phyloP scores from a whole-genome alignment of 2,797 vertebrate species.

The Pipistrellus pygmaeus region DNA sequence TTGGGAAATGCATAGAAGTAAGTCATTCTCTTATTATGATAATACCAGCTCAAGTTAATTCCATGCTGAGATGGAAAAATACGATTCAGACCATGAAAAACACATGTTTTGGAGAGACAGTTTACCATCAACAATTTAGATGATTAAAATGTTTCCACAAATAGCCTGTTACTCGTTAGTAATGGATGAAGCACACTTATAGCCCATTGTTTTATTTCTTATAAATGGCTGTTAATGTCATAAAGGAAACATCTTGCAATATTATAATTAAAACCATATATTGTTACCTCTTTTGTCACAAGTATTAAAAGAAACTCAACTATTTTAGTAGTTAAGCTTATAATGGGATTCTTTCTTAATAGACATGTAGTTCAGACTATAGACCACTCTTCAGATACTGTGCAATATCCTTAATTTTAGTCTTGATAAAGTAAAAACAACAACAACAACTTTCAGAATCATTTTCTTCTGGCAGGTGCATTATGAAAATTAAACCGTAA shows the following conservation, averaged over 20 bases:
- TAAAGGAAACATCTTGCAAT: slow-evolving; percentile 70
- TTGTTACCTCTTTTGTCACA: slow-evolving; percentile 84
- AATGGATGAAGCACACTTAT: slow-evolving; percentile 79
- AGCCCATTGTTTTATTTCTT: slow-evolving; percentile 79
- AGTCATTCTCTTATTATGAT: slow-evolving; percentile 79
- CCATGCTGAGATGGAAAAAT: slow-evolving; percentile 86
- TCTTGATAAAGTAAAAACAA: background rate
- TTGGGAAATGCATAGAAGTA: slow-evolving; percentile 69
- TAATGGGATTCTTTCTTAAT: slow-evolving; percentile 64
- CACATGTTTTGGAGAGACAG: slow-evolving; percentile 87
- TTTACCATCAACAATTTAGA: slow-evolving; percentile 88
- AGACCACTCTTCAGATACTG: background rate
- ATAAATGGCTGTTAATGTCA: slow-evolving; percentile 85
- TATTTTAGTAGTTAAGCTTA: slow-evolving; percentile 71
- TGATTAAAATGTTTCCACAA: slow-evolving; percentile 84
- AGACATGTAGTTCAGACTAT: background rate
- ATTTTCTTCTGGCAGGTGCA: slow-evolving; percentile 45
- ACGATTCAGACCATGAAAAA: slow-evolving; percentile 85
- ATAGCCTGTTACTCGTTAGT: slow-evolving; percentile 82
- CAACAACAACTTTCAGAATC: background rate
- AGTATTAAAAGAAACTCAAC: slow-evolving; percentile 69
- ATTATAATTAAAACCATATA: slow-evolving; percentile 82
- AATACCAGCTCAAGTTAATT: slow-evolving; percentile 85
- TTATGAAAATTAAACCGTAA: slow-evolving; percentile 82
- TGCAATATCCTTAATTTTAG: slow-evolving; percentile 29